phyloP scores from a whole-genome alignment of 2,888 invertebrate species.

The Acrobasis consociella region DNA sequence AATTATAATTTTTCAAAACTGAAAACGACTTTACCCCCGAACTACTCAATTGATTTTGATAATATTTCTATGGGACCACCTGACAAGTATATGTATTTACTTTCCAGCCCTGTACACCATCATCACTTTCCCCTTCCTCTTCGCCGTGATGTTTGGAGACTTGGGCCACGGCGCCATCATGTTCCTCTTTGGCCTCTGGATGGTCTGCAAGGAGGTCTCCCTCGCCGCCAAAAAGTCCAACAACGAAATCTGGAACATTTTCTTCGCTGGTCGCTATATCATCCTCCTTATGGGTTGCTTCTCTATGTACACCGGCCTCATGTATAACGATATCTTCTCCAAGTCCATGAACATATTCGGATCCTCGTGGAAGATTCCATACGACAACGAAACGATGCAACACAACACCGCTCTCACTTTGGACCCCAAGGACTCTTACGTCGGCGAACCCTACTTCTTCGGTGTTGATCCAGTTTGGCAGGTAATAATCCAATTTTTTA shows the following conservation, averaged over 20 bases:
- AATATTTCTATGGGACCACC: too few relatives aligned
- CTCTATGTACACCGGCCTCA: constrained; percentile 98
- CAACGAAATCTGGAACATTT: constrained; percentile 98
- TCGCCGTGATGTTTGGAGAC: constrained; percentile 98
- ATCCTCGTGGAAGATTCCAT: constrained; percentile 89
- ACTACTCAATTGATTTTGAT: too few relatives aligned
- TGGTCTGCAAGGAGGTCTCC: constrained; percentile 91
- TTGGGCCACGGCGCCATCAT: constrained; percentile 94
- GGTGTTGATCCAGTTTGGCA: constrained; percentile 94
- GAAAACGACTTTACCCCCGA: too few relatives aligned
- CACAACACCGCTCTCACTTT: constrained; percentile 80
- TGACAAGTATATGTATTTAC: too few relatives aligned
- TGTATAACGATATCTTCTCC: constrained; percentile 99
- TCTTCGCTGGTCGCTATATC: constrained; percentile 98
- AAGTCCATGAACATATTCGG: constrained; percentile 98
- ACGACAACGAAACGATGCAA: constrained; percentile 79
- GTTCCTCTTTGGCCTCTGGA: constrained; percentile 89
- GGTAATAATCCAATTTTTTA: constrained; percentile 52
- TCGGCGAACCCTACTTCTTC: constrained; percentile 90
- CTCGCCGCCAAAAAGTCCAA: constrained; percentile 86
- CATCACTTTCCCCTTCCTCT: constrained; percentile 97
- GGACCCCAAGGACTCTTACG: constrained; percentile 84
- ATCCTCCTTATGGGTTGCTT: constrained; percentile 98
- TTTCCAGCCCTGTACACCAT: constrained; percentile 91
- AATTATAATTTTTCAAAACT: too few relatives aligned